Evolutionary conservation across 2,113 vertebrate genomes (phyloP).

Genomic region (Cyanoramphus novaezelandiae): DNA sequence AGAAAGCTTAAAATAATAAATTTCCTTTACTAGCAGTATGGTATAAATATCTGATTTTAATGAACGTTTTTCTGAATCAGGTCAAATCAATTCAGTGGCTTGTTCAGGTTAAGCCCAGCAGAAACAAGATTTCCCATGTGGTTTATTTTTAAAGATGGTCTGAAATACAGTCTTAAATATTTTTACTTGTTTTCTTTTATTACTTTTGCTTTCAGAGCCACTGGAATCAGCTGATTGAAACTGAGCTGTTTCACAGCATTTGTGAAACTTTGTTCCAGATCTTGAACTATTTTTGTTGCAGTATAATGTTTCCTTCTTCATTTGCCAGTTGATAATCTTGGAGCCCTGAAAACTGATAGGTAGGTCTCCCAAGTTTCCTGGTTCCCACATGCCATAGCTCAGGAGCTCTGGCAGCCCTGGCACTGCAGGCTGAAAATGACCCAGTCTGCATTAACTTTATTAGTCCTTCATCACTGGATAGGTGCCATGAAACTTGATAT

Average conservation of each 20-base stretch:
- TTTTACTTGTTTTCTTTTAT: neutral
- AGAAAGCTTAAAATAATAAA: neutral
- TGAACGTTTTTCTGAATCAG: neutral
- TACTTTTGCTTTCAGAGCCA: neutral
- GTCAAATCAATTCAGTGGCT: neutral
- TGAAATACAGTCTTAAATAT: neutral
- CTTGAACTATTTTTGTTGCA: neutral
- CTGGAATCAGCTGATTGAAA: neutral
- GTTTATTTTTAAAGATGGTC: neutral
- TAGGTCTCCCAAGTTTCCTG: neutral
- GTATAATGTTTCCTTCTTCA: neutral
- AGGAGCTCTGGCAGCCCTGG: neutral
- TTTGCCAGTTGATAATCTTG: neutral
- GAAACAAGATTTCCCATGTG: neutral
- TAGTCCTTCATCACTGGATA: neutral
- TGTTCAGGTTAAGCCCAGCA: neutral
- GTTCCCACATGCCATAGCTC: neutral
- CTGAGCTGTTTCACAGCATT: neutral
- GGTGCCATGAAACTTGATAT: neutral
- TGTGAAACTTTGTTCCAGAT: neutral
- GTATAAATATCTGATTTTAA: neutral
- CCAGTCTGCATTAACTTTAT: neutral
- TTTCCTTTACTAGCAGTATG: neutral
- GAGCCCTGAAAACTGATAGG: neutral
- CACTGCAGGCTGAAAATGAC: neutral